Percentiles rank a stretch among this genome's conserved stretches.
phyloP scores from a whole-genome alignment of 2,888 invertebrate species.

The Phlogophora meticulosa region DNA sequence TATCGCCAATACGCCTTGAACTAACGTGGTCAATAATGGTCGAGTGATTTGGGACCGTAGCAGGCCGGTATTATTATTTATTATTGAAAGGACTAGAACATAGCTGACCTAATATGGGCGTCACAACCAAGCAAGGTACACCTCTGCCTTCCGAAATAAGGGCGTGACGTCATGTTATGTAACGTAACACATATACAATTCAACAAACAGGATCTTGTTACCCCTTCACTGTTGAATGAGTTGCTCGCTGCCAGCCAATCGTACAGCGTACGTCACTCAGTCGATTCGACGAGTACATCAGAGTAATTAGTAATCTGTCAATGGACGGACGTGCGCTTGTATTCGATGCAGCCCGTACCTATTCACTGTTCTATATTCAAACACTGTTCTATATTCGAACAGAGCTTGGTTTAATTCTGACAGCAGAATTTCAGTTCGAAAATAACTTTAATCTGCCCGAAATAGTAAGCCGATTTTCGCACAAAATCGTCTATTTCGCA shows the following conservation, averaged over 20 bases:
- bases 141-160: too few relatives aligned
- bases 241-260: constrained; percentile 5
- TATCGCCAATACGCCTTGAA: too few relatives aligned
- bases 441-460: not conserved
- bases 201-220: not conserved
- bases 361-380: constrained; percentile 4
- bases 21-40: too few relatives aligned
- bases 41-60: too few relatives aligned
- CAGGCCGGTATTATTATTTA: too few relatives aligned
- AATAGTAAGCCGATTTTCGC: constrained; percentile 1
- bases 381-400: constrained; percentile 10
- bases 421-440: not conserved
- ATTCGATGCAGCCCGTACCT: constrained; percentile 11
- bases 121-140: too few relatives aligned
- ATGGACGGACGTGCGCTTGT: constrained; percentile 31
- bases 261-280: constrained; percentile 13
- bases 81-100: too few relatives aligned
- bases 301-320: constrained; percentile 50
- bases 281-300: constrained; percentile 37
- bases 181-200: too few relatives aligned
- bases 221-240: constrained; percentile 11
- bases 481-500: constrained; percentile 25
- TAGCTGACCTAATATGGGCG: too few relatives aligned
- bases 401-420: constrained; percentile 5
- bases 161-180: too few relatives aligned